phyloP scores from a whole-genome alignment of 2,113 vertebrate genomes.

The Holacanthus passer region DNA sequence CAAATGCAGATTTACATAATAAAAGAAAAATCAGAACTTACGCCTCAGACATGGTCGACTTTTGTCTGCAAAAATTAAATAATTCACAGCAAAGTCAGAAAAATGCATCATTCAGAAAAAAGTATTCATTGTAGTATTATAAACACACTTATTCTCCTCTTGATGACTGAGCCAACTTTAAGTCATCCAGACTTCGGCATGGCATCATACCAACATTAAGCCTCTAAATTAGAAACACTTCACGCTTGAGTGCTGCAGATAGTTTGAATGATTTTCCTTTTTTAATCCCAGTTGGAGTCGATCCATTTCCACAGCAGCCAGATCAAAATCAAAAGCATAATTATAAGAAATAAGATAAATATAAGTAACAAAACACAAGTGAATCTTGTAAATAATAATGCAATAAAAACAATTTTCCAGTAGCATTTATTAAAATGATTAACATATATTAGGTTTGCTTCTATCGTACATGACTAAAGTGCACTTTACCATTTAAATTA shows the following conservation, averaged over 20 bases:
- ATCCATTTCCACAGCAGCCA: not conserved
- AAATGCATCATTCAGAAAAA: not conserved
- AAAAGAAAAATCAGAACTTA: slow-evolving; percentile 56
- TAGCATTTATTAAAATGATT: not conserved
- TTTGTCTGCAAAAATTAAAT: slow-evolving; percentile 37
- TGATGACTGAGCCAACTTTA: slow-evolving; percentile 4
- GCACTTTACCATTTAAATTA: not conserved
- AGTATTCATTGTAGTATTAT: not conserved
- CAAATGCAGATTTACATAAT: slow-evolving; percentile 16
- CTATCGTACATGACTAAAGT: not conserved
- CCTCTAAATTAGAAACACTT: slow-evolving; percentile 41
- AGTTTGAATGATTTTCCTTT: slow-evolving; percentile 30
- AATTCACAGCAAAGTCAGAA: slow-evolving; percentile 17
- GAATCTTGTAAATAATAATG: not conserved
- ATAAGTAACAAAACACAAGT: not conserved
- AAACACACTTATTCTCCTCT: not conserved
- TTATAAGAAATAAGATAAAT: not conserved
- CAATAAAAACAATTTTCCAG: not conserved
- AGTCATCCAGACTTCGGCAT: slow-evolving; percentile 13
- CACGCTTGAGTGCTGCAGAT: slow-evolving; percentile 9
- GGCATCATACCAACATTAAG: slow-evolving; percentile 25
- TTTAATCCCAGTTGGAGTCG: not conserved
- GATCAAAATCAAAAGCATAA: not conserved
- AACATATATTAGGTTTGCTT: not conserved
- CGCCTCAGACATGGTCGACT: slow-evolving; percentile 76